These are phyloP conservation scores for Halocaridina rubra DNA, from an alignment of 2,888 invertebrate genomes.

Conservation along the genomic window DNA sequence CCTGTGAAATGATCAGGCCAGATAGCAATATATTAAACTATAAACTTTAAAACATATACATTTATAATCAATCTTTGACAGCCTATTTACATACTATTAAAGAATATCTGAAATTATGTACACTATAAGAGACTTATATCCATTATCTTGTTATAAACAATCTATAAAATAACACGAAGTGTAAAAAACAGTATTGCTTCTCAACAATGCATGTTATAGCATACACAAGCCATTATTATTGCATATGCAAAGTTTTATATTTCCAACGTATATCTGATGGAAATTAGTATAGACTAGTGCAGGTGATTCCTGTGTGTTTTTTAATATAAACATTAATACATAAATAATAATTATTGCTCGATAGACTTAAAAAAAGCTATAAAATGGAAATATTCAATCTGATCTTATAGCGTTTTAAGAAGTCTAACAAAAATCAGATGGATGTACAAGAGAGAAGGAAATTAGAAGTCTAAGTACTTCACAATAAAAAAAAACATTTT, in stretches of 20 bases:
- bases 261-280: conserved; percentile 35
- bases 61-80: conserved; percentile 41
- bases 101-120: conserved; percentile 19
- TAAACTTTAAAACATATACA: conserved; percentile 20
- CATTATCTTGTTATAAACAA: conserved; percentile 35
- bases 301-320: conserved; percentile 53
- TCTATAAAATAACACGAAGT: conserved; percentile 54
- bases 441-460: background rate
- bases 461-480: background rate
- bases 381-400: background rate
- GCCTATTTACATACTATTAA: conserved; percentile 42
- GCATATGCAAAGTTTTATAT: conserved; percentile 56
- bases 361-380: background rate
- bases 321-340: conserved; percentile 30
- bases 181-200: conserved; percentile 57
- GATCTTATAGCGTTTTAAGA: background rate
- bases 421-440: background rate
- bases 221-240: conserved; percentile 55
- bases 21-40: background rate
- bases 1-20: conserved; percentile 3
- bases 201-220: conserved; percentile 53
- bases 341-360: conserved; percentile 56
- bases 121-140: conserved; percentile 24
- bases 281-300: conserved; percentile 44
- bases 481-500: background rate